Evolutionary conservation across 2,888 invertebrate species (phyloP), one percentile per base, ranked within the genome.

Genomic region (Brachynemurus nebulosus): DNA sequence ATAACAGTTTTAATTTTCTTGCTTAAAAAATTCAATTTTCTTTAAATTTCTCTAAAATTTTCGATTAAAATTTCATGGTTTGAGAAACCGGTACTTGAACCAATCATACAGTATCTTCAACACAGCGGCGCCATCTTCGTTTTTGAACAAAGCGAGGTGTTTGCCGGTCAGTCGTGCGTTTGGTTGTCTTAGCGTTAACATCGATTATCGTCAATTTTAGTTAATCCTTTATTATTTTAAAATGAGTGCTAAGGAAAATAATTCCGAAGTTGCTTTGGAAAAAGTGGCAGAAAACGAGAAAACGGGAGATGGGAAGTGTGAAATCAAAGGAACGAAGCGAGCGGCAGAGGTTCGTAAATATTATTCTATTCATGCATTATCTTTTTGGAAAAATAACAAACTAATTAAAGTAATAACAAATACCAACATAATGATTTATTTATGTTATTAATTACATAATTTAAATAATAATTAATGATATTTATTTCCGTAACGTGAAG

Each of bases 221-320:
- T 34, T 42, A 5, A 33, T 33, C n/a, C 20, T 37, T 19, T 19
- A 42, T 20, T 59, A 61, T 63, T 59, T 55, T 41, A 59, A 71
- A 72, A 83, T 83, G 83, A 83, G 82, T 75, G 74, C 81, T 69
- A 80, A 80, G 70, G 84, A 84, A 70, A 84, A 82, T 70, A 85
- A 82, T 72, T 71, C 74, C 64, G 84, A 86, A 71, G 84, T 85
- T 68, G 83, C 82, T 59, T 82, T 85, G 55, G 85, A 85, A 70
- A 85, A 85, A 76, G 72, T 76, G 62, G 75, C 76, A 64, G 84
- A 82, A 63, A 74, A 71, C 66, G 84, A 84, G 61, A 83, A 84
- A 70, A 69, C 74, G 54, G 64, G 61, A 48, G 83, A 84, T 64
- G 74, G 79, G 46, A 85, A 85, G 73, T 80, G 81, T 69, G 84